phyloP scores from a whole-genome alignment of 2,888 invertebrate species.

The Cataglyphis altisquamis region DNA sequence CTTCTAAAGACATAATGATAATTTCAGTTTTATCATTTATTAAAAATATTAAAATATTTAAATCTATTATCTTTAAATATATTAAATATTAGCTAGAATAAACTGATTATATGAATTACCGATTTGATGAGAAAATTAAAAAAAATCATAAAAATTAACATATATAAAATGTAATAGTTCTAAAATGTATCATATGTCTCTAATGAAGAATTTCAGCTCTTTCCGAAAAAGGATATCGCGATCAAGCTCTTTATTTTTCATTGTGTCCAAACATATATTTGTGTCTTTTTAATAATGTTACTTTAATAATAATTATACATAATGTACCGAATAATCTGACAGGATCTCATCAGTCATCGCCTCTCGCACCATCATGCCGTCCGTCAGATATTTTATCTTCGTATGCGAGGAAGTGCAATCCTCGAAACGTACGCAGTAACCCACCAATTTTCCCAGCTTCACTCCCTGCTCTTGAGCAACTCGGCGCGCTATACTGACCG shows the following conservation, averaged over 20 bases:
- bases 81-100: neutral
- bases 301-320: neutral
- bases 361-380: slow-evolving; percentile 97
- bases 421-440: slow-evolving; percentile 96
- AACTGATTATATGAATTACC: neutral
- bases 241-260: neutral
- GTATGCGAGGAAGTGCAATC: slow-evolving; percentile 93
- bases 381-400: slow-evolving; percentile 96
- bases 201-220: neutral
- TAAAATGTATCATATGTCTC: neutral
- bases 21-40: neutral
- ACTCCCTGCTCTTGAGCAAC: slow-evolving; percentile 96
- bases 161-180: neutral
- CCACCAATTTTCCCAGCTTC: slow-evolving; percentile 91
- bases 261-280: neutral
- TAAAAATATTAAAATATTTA: slow-evolving; percentile 2
- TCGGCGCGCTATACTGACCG: slow-evolving; percentile 95
- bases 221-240: neutral
- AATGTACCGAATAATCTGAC: slow-evolving; percentile 90
- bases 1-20: neutral
- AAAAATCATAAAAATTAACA: neutral
- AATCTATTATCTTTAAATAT: neutral
- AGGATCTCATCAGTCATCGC: slow-evolving; percentile 93
- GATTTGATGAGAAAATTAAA: neutral
- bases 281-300: neutral